Base-by-base conservation (phyloP, 2,888 invertebrate genomes). In the Dicyrtoma fusca region DNA sequence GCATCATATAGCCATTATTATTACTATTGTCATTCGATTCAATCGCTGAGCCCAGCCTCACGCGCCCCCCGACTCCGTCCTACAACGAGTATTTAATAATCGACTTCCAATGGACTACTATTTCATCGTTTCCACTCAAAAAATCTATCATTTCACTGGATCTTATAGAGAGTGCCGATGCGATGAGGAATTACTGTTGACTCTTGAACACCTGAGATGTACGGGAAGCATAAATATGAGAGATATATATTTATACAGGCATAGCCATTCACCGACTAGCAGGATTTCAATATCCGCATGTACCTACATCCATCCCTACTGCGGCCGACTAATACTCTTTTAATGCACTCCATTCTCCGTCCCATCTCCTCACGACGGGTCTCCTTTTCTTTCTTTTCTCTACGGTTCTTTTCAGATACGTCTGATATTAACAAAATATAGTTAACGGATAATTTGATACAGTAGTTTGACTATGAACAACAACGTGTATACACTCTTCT, bases 1-100 rank as follows among this genome's bases (percentile, higher is more conserved):
- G 55, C 59, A 66, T 68, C 66, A 45, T 68, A 66, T 42, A 51
- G 66, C 62, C 59, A 68, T 72, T 72, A 68, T 62, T 69, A 53
- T 72, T 61, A 42, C 44, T 26, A 57, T 57, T 57, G 57, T 25
- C 57, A 49, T 49, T 57, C 26, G 17, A 17, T 57, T 25, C 57
- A 17, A 17, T 25, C 57, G 17, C 57, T 25, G 11, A 34, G 34
- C 34, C n/a, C 57, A 25, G 13, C 23, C 23, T 21, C 11, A 10
- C 26, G 34, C 34, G 34, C 4, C 34, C 34, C 34, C 34, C 34
- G 8, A 34, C 34, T 5, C 34, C 34, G 19, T 21, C 53, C 53
- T 55, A 17, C 21, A 19, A 19, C 21, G 4, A 55, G 53, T 55
- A 17, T 17, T 49, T 49, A n/a, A 49, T n/a, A 4, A 14, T 49